Percentiles rank a stretch among this genome's conserved stretches.
Conservation (phyloP, 2,113 vertebrate species). For the Cinclus mexicanus region DNA sequence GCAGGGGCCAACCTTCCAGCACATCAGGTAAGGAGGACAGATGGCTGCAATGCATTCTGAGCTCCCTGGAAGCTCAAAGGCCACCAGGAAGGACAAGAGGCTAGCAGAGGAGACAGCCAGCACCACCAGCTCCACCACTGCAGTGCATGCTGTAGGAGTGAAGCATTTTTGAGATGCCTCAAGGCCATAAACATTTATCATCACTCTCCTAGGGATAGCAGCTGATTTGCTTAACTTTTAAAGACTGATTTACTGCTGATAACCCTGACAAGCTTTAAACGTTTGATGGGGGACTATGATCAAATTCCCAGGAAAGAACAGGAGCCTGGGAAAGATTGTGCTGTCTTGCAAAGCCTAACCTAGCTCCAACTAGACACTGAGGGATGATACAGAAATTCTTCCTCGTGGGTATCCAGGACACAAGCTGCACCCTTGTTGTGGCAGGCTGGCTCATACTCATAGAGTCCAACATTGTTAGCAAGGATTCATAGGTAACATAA, state of each 20-base stretch:
- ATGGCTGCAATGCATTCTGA: background rate
- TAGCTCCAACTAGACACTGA: background rate
- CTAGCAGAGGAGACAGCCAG: background rate
- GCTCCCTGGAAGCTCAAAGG: background rate
- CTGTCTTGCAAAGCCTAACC: background rate
- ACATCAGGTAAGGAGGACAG: background rate
- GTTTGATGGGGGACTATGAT: background rate
- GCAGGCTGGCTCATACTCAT: background rate
- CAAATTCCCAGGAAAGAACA: background rate
- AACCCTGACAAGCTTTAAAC: background rate
- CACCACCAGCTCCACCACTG: background rate
- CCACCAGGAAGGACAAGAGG: background rate
- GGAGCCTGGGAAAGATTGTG: background rate
- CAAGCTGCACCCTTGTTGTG: fast-evolving
- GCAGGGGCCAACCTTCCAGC: background rate
- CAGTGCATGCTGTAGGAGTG: background rate
- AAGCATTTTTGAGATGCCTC: constrained; percentile 10
- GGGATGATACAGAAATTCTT: background rate
- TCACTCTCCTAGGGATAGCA: background rate
- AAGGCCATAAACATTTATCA: background rate
- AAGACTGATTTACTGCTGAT: background rate
- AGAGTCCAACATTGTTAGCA: background rate
- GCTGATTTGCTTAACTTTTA: background rate
- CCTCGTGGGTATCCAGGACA: background rate
- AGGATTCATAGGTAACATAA: background rate